Evolutionary conservation across 2,888 invertebrate genomes (phyloP), one percentile per base, ranked within the genome.

Genomic region (Chloromyia formosa): DNA sequence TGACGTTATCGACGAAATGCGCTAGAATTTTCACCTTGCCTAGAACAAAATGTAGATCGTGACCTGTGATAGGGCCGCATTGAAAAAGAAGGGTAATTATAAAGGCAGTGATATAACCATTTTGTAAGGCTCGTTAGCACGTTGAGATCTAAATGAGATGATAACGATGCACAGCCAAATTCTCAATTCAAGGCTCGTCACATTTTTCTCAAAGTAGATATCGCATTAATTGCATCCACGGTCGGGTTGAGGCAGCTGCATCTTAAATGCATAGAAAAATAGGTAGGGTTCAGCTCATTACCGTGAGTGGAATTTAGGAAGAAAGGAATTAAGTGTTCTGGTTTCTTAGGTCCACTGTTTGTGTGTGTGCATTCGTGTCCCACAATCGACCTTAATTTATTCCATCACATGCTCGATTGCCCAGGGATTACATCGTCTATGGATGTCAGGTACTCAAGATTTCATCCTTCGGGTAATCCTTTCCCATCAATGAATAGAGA

Each of bases 221-320:
- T 35, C 61, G 1, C 61, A 23, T 61, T 61, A 61, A 61, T 27
- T 61, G 61, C 61, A 61, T 14, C 61, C 23, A 12, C 61, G 61
- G 61, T 61, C 35, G 61, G 61, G 61, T 61, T 61, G 27, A 61
- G 35, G 61, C 61, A 61, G 61, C 61, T 61, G 61, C 61, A 61
- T 14, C 35, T 61, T 35, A 35, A 23, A 61, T 61, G 12, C 49
- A 49, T 3, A 12, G 12, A n/a, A 49, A 49, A 49, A n/a, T n/a
- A 49, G 49, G 49, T 49, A 23, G 23, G 35, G 5, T 61, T 27
- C 27, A 14, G n/a, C 35, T 27, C n/a, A 61, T 23, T 1, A 20
- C 61, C 35, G 27, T 61, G 61, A n/a, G 61, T 61, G 27, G 35
- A 61, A 27, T 27, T 27, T 23, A 9, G 10, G 61, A 49, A 49